A percentile compares a stretch with the other conserved stretches of the same genome.
phyloP scores from a whole-genome alignment of 2,797 vertebrate species.

The Galago senegalensis region DNA sequence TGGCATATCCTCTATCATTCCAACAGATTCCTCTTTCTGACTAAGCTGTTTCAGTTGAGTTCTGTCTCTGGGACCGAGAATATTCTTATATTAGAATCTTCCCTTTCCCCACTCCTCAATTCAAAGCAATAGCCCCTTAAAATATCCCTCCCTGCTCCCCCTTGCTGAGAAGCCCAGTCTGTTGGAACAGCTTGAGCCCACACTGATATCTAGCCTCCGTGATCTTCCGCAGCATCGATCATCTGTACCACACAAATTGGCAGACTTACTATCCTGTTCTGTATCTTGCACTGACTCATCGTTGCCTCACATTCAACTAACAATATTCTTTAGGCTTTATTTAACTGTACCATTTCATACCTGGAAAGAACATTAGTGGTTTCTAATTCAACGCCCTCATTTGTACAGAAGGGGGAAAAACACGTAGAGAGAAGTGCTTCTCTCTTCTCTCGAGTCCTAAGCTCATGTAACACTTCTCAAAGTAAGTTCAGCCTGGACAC shows the following conservation, averaged over 20 bases:
- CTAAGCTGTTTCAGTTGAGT: background rate
- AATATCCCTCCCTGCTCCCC: background rate
- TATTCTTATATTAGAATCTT: background rate
- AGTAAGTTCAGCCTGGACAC: background rate
- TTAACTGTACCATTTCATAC: conserved; percentile 71
- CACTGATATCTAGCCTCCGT: conserved; percentile 6
- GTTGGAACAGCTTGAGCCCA: conserved; percentile 43
- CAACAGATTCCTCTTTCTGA: background rate
- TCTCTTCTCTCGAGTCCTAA: background rate
- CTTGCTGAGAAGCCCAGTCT: background rate
- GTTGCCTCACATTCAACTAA: conserved; percentile 66
- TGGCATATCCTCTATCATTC: background rate
- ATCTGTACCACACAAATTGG: conserved; percentile 53
- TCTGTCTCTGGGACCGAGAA: background rate
- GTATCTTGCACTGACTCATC: conserved; percentile 64
- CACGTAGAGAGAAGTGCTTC: background rate
- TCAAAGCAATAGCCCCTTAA: background rate
- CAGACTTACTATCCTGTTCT: conserved; percentile 66
- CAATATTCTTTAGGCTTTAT: conserved; percentile 67
- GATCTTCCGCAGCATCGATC: conserved; percentile 40
- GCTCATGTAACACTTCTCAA: conserved; percentile 40
- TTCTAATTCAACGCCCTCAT: background rate
- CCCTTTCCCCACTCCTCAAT: background rate
- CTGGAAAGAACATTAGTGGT: background rate
- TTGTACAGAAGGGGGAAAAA: conserved; percentile 3